Evolutionary conservation across 2,888 invertebrate species (phyloP).

Genomic region (Caenorhabditis zanzibari): DNA sequence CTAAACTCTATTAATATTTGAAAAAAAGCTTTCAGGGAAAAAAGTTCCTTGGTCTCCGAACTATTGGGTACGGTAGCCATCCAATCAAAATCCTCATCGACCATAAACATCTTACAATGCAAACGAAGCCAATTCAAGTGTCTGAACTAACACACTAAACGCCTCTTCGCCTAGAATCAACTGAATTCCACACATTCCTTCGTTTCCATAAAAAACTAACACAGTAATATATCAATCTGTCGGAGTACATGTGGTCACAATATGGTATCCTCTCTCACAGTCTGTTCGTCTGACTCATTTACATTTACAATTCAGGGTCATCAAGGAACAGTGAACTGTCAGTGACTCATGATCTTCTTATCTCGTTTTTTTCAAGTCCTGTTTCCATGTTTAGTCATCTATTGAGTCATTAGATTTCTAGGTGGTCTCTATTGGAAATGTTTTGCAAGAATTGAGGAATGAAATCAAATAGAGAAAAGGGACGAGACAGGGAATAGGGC

Average conservation of each 20-base stretch:
- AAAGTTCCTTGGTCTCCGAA: neutral
- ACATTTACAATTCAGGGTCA: constrained; percentile 44
- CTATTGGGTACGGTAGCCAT: neutral
- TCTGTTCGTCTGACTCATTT: constrained; percentile 32
- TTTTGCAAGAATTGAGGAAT: constrained; percentile 2
- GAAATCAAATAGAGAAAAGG: neutral
- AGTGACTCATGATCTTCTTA: constrained; percentile 29
- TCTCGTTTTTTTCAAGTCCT: constrained; percentile 3
- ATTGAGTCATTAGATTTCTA: constrained; percentile 7
- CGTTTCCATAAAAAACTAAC: neutral
- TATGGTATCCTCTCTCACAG: constrained; percentile 2
- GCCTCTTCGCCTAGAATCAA: neutral
- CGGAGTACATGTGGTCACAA: constrained; percentile 40
- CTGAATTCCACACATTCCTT: neutral
- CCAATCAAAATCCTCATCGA: neutral
- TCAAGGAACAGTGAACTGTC: constrained; percentile 21
- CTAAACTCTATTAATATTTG: too few species aligned
- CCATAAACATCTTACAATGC: neutral
- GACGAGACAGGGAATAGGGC: neutral
- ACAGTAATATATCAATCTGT: constrained; percentile 23
- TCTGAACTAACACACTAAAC: neutral
- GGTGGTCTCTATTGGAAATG: neutral
- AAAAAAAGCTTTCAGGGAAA: too few species aligned
- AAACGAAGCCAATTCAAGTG: neutral
- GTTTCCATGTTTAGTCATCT: constrained; percentile 29